phyloP scores from a whole-genome alignment of 2,113 vertebrate species.

The Zingel zingel region DNA sequence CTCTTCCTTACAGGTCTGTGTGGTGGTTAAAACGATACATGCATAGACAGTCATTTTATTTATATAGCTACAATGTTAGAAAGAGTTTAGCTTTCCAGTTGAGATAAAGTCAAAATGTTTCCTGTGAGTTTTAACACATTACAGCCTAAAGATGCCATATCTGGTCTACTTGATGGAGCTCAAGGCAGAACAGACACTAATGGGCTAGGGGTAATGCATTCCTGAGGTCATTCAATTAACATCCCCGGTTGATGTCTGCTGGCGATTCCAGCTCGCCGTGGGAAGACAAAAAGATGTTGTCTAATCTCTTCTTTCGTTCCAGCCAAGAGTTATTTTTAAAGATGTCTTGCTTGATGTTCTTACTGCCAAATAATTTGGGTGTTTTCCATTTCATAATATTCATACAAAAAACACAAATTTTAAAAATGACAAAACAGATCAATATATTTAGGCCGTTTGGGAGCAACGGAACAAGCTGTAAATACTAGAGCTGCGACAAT shows the following conservation, averaged over 20 bases:
- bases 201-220: constrained; percentile 44
- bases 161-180: constrained; percentile 26
- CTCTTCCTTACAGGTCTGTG: constrained; percentile 49
- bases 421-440: neutral
- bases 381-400: neutral
- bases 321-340: neutral
- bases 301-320: neutral
- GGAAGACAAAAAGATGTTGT: neutral
- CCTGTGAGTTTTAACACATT: constrained; percentile 32
- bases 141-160: constrained; percentile 41
- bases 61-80: constrained; percentile 16
- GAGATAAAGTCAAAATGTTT: constrained; percentile 49
- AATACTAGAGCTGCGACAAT: neutral
- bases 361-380: neutral
- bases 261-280: constrained; percentile 31
- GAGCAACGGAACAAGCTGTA: neutral
- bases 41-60: constrained; percentile 29
- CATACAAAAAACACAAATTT: neutral
- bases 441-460: neutral
- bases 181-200: constrained; percentile 52
- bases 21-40: constrained; percentile 19
- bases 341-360: neutral
- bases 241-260: constrained; percentile 58
- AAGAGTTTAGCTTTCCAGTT: constrained; percentile 21
- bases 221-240: constrained; percentile 75